Evolutionary conservation across 2,888 invertebrate species (phyloP), one percentile per base, ranked within the genome.

Genomic region (Polyommatus iphigenia): DNA sequence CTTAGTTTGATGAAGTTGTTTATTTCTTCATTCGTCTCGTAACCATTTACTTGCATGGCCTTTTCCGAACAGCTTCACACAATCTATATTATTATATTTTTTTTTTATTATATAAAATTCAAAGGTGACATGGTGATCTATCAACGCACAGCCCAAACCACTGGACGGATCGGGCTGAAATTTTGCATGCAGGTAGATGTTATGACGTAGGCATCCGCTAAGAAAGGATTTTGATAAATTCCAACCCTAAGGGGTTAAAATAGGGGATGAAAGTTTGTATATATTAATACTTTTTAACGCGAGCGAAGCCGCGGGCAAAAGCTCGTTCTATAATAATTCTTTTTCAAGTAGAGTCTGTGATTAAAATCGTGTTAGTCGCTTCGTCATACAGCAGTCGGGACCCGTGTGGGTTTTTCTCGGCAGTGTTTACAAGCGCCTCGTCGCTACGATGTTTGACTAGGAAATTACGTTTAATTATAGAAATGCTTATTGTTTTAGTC

Each of bases 331-430:
- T 24, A 24, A 24, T 24, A 24, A 24, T 24, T 24, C 1, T 50
- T 50, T 50, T 50, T 50, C 50, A 15, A 15, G 50, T 50, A 54
- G 18, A 54, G 54, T 54, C 18, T 54, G 54, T 54, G 18, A 54
- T 54, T 54, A 18, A 18, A 54, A 18, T 54, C 54, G 54, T 15
- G 54, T 13, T n/a, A n/a, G 54, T 54, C 54, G 18, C 54, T 80
- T 83, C 83, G 85, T 85, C 85, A 85, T 79, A 79, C 67, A 3
- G 29, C 3, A 10, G 77, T 50, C 79, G 80, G 83, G 84, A 83
- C 84, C 83, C 79, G 85, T 83, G 86, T 86, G 87, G 87, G 86
- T 87, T 87, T 87, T 87, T 85, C 86, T 85, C 79, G 80, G 79
- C 81, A 84, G 79, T 83, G 85, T 85, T 84, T 84, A 85, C 84